A percentile compares a stretch with the other conserved stretches of the same genome.
Conservation (phyloP, 2,888 invertebrate species). For the Epinotia ramella region DNA sequence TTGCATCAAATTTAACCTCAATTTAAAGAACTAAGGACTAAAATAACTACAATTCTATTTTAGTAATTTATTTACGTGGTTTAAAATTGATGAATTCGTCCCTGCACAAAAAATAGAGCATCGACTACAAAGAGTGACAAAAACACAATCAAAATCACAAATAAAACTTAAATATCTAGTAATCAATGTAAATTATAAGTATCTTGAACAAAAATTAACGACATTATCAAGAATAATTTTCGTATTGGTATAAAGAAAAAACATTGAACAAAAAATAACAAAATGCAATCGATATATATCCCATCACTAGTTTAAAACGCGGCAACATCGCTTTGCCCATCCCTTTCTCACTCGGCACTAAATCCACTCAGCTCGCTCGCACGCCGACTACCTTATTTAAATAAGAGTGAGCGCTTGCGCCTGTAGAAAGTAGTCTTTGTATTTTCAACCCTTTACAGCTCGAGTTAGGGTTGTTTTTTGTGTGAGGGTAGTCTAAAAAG, state of each 20-base stretch:
- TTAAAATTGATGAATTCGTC: too few relatives aligned
- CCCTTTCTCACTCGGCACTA: slow-evolving; percentile 70
- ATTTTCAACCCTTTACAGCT: slow-evolving; percentile 61
- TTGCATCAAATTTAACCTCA: too few relatives aligned
- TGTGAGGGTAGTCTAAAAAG: slow-evolving; percentile 57
- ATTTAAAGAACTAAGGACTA: too few relatives aligned
- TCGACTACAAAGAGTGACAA: too few relatives aligned
- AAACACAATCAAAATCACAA: too few relatives aligned
- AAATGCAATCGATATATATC: slow-evolving; percentile 54
- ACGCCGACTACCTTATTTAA: slow-evolving; percentile 83
- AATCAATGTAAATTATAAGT: too few relatives aligned
- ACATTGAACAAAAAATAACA: slow-evolving; percentile 15
- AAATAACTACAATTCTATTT: too few relatives aligned
- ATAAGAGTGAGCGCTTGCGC: slow-evolving; percentile 77
- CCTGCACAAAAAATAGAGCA: too few relatives aligned
- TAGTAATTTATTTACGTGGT: too few relatives aligned
- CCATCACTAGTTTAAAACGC: slow-evolving; percentile 72
- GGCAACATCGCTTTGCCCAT: slow-evolving; percentile 72
- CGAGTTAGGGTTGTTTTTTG: slow-evolving; percentile 57
- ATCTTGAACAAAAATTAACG: too few relatives aligned
- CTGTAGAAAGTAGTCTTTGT: slow-evolving; percentile 51
- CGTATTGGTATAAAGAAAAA: not conserved
- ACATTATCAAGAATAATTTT: too few relatives aligned
- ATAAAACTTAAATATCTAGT: too few relatives aligned
- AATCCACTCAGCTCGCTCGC: slow-evolving; percentile 64